Evolutionary conservation across 2,888 invertebrate species (phyloP).

Genomic region (Troides oblongomaculatus): DNA sequence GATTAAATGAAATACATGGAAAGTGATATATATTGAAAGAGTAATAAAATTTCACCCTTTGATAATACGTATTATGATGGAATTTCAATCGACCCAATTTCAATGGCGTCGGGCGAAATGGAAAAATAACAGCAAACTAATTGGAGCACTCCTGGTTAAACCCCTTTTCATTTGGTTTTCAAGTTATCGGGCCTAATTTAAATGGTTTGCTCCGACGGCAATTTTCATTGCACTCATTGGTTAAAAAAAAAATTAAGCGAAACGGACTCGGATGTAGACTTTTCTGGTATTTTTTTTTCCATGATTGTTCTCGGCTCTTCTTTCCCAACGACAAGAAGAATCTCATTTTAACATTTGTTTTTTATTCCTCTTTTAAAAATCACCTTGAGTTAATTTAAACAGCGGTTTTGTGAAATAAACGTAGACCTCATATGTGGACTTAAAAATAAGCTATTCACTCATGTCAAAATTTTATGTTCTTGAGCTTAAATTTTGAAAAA

Average conservation of each 20-base stretch:
- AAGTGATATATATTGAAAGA: constrained; percentile 11
- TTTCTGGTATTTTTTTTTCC: constrained; percentile 30
- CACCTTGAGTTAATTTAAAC: no score
- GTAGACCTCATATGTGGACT: background rate
- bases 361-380: background rate
- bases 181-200: constrained; percentile 77
- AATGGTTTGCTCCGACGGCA: constrained; percentile 69
- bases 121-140: constrained; percentile 79
- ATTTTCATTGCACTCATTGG: constrained; percentile 57
- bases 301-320: background rate
- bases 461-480: no score
- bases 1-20: background rate
- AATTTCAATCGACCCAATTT: constrained; percentile 62
- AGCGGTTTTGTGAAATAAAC: background rate
- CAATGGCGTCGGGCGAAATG: constrained; percentile 59
- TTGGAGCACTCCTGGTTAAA: constrained; percentile 74
- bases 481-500: no score
- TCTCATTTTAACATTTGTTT: background rate
- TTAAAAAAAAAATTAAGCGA: constrained; percentile 51
- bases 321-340: background rate
- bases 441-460: no score
- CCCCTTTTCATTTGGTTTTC: constrained; percentile 72
- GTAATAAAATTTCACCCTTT: constrained; percentile 32
- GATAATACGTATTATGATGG: constrained; percentile 41
- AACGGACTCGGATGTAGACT: constrained; percentile 43